Evolutionary conservation across 1,140 invertebrate genomes (phyloP), one percentile per base, ranked within the genome.

Genomic region (Trichonephila clavipes): DNA sequence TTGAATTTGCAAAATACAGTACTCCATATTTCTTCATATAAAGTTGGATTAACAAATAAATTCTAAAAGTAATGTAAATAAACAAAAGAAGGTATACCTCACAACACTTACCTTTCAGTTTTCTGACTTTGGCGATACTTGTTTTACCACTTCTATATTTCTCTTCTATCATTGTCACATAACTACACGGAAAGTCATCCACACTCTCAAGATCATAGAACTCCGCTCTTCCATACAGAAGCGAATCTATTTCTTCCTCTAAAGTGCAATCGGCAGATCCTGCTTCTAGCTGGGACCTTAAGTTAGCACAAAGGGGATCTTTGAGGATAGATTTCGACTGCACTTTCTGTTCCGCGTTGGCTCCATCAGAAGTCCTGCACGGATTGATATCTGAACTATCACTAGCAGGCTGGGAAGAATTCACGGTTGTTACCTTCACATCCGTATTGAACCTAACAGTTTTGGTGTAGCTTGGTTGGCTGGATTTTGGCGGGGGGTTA

Each of bases 231-330:
- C 95, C 95, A 93, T 95, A 95, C 21, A 96, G 89, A 19, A 96
- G 94, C 3, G 95, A 95, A 94, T 96, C 96, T 28, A 96, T 96
- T 87, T 96, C 95, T 92, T 95, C 95, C 89, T 96, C 95, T 28
- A 95, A 82, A 28, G 95, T 94, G 64, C 94, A 93, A 40, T 92
- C 93, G 40, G 72, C 62, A 61, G 91, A 34, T 24, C 40, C 86
- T 19, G 92, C 44, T 77, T 94, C 94, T 18, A 95, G 44, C 34
- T 94, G 87, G 2, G 95, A 94, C 7, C 95, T 61, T 40, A 95
- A 69, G 51, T 92, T 94, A 5, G 93, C 95, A 91, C 95, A 95
- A 24, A 95, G 72, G 16, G 95, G 94, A 69, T 95, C 95, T 89
- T 95, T 95, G 5, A 95, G 90, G 66, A 95, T 95, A 21, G 94